Percentiles rank a stretch among this genome's conserved stretches.
Evolutionary conservation across 2,797 vertebrate genomes (phyloP).

Genomic region (Amazona ochrocephala): DNA sequence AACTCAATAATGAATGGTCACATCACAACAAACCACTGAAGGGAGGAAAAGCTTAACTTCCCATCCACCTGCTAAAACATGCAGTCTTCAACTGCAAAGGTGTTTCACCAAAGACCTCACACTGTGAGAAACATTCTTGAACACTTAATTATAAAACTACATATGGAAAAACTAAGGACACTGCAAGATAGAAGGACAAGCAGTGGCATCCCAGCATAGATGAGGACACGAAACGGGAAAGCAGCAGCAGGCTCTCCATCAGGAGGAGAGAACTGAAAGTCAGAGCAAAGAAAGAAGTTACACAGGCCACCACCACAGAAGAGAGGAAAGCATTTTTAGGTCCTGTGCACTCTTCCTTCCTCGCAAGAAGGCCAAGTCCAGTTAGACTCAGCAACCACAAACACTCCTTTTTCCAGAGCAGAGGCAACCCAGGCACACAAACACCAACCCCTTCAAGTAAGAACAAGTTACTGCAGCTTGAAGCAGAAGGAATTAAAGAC

Average conservation of each 20-base stretch:
- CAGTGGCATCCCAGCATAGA: neutral
- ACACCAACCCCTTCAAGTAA: neutral
- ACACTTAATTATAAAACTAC: neutral
- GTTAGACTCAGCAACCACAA: neutral
- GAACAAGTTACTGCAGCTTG: neutral
- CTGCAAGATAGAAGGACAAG: neutral
- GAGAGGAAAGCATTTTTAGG: neutral
- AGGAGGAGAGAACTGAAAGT: neutral
- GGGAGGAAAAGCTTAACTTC: neutral
- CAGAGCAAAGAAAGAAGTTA: neutral
- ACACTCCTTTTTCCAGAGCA: conserved; percentile 3
- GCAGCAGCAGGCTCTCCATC: neutral
- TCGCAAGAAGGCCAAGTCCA: neutral
- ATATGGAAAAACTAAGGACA: rapidly evolving
- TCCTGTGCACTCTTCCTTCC: neutral
- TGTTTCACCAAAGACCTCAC: neutral
- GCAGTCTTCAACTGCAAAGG: neutral
- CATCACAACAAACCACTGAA: neutral
- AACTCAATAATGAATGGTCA: neutral
- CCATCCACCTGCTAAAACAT: neutral
- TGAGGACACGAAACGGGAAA: neutral
- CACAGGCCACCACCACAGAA: neutral
- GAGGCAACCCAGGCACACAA: neutral
- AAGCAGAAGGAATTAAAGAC: neutral
- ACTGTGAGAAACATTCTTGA: neutral